These are phyloP conservation scores for Apantesis nais DNA, from an alignment of 2,888 invertebrate species.

Conservation along the genomic window DNA sequence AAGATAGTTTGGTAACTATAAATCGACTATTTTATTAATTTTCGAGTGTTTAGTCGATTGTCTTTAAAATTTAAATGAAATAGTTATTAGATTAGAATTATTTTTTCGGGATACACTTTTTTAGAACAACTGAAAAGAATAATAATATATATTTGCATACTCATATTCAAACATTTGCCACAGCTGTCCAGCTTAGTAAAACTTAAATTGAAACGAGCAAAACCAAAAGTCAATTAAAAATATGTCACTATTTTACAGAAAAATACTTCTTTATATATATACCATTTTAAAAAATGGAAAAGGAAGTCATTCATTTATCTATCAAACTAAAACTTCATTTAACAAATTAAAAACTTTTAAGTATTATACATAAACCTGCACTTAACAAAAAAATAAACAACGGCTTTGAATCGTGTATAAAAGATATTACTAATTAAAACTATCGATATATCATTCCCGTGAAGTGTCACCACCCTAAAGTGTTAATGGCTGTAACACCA, in stretches of 20 bases:
- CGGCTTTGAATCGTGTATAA: neutral
- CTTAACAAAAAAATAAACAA: neutral
- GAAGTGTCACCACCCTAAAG: conserved; percentile 60
- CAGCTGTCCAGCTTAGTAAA: neutral
- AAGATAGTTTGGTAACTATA: too few species aligned
- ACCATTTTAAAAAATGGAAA: too few species aligned
- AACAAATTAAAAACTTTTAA: neutral
- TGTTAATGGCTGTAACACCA: conserved; percentile 84
- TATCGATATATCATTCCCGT: conserved; percentile 42
- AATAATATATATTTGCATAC: too few species aligned
- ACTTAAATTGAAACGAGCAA: neutral
- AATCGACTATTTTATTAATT: neutral
- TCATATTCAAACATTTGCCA: neutral
- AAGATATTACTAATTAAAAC: conserved; percentile 1
- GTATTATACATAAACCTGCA: neutral
- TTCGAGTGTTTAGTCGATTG: neutral
- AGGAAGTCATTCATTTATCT: neutral
- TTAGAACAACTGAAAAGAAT: too few species aligned
- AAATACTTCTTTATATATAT: too few species aligned
- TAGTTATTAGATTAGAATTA: too few species aligned
- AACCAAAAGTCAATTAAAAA: neutral
- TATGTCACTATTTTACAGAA: neutral
- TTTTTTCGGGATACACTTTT: too few species aligned
- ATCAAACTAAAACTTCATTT: neutral
- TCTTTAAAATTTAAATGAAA: too few species aligned